Evolutionary conservation across 92 coral and sea anemone species (phyloP).

Genomic region (Siderastrea siderea): DNA sequence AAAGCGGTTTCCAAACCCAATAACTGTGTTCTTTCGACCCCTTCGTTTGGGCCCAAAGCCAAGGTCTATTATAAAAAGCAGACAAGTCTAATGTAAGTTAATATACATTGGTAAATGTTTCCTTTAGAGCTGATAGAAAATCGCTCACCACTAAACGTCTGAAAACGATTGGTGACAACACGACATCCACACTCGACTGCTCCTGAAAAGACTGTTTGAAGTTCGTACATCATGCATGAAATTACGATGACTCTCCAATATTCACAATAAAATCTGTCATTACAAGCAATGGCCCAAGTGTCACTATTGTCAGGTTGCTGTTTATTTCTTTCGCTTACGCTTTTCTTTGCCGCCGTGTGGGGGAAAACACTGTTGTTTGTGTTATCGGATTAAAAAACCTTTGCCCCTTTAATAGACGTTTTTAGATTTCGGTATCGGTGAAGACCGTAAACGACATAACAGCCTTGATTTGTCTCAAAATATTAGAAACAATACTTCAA

Average conservation of each 20-base stretch:
- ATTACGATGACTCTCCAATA: constrained; percentile 40
- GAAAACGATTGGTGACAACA: constrained; percentile 28
- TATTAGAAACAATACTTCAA: constrained; percentile 37
- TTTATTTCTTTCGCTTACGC: constrained; percentile 53
- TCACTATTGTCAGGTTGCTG: constrained; percentile 61
- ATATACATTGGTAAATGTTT: constrained; percentile 3
- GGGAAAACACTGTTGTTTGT: constrained; percentile 51
- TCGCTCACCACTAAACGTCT: constrained; percentile 1
- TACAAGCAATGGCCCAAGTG: constrained; percentile 71
- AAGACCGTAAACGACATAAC: constrained; percentile 28
- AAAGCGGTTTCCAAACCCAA: background rate
- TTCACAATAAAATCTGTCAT: constrained; percentile 81
- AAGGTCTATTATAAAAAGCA: background rate
- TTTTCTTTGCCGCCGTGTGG: constrained; percentile 53
- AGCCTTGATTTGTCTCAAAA: constrained; percentile 44
- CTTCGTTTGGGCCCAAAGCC: background rate
- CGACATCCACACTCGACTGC: constrained; percentile 42
- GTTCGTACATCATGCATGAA: constrained; percentile 56
- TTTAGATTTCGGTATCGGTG: constrained; percentile 15
- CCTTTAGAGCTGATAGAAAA: background rate
- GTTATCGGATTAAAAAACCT: constrained; percentile 60
- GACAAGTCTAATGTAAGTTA: background rate
- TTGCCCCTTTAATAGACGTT: constrained; percentile 39
- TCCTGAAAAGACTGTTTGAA: constrained; percentile 43
- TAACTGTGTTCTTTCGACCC: background rate